Base-by-base conservation (phyloP, 2,797 vertebrate species). In the Octomys mimax region DNA sequence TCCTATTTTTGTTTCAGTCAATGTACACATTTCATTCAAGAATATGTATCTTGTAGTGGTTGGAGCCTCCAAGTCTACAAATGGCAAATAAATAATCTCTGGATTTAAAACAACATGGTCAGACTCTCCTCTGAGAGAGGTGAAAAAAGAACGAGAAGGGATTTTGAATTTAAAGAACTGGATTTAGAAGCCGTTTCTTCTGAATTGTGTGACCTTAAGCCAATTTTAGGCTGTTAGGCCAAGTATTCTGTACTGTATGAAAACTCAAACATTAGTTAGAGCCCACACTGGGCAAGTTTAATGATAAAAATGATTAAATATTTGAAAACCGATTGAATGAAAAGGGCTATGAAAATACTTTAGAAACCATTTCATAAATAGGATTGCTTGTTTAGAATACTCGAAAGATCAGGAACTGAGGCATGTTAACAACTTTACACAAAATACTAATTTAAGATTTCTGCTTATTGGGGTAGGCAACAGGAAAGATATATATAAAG, bases 251-350 rank as follows among this genome's bases (percentile, higher is more conserved):
- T 31, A 39, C 1, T 78, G 71, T 94, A 39, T n/a, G 16, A 62
- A 94, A 95, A 54, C 77, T 4, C 18, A 13, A 1, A 24, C 19
- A 28, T 5, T 16, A 36, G 54, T 4, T 6, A 85, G 7, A 90
- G 26, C 26, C 10, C 42, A 86, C 13, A 81, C 7, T 64, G 36
- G 33, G 18, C 59, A 91, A 3, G 82, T 94, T 68, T 79, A 91
- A 70, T 88, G 42, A 83, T 79, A 88, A 82, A 93, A 18, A 5
- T 5, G 13, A 92, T 95, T 80, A 84, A 80, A 92, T n/a, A 77
- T 28, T 2, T 93, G 75, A 77, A 71, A 39, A 57, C 33, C 75
- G n/a, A 84, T 7, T 64, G 22, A 62, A 70, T 82, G 33, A 83
- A 70, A 36, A 42, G 2, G 66, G 2, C 52, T 95, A 22, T 49